phyloP scores from a whole-genome alignment of 2,797 vertebrate species.

The Hemitrygon akajei region DNA sequence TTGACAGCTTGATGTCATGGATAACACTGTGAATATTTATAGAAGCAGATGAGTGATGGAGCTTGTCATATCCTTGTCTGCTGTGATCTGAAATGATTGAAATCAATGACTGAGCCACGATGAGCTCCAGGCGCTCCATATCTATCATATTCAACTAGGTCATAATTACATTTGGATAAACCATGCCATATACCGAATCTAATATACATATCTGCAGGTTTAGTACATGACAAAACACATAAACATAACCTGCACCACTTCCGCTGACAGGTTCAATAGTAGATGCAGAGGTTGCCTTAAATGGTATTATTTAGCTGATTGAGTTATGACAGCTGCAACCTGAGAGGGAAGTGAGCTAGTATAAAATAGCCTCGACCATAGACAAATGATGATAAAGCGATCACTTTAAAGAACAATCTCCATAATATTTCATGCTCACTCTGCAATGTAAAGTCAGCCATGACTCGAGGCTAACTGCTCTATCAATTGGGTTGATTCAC shows the following conservation, averaged over 20 bases:
- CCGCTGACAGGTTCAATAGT: slow-evolving; percentile 71
- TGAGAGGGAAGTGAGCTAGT: slow-evolving; percentile 67
- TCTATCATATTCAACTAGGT: slow-evolving; percentile 52
- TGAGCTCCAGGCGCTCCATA: slow-evolving; percentile 53
- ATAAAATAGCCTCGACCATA: slow-evolving; percentile 71
- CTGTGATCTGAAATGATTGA: slow-evolving; percentile 50
- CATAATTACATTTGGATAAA: slow-evolving; percentile 63
- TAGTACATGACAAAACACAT: slow-evolving; percentile 72
- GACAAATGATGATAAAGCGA: slow-evolving; percentile 99
- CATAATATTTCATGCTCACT: slow-evolving; percentile 98
- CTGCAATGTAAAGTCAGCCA: slow-evolving; percentile 73
- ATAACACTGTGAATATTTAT: slow-evolving; percentile 48
- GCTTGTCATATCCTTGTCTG: slow-evolving; percentile 56
- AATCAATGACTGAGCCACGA: slow-evolving; percentile 56
- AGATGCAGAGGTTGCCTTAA: slow-evolving; percentile 54
- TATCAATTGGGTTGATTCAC: slow-evolving; percentile 99
- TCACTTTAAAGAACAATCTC: slow-evolving; percentile 99
- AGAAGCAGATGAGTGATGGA: slow-evolving; percentile 51
- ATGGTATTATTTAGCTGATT: slow-evolving; percentile 88
- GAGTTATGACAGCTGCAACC: slow-evolving; percentile 97
- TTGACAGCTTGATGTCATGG: slow-evolving; percentile 56
- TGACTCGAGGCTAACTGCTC: slow-evolving; percentile 87
- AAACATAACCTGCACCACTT: slow-evolving; percentile 72
- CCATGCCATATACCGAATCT: slow-evolving; percentile 69
- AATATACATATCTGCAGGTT: slow-evolving; percentile 72